These are phyloP conservation scores for Paramisgurnus dabryanus DNA, from an alignment of 2,113 vertebrate genomes.

Conservation along the genomic window DNA sequence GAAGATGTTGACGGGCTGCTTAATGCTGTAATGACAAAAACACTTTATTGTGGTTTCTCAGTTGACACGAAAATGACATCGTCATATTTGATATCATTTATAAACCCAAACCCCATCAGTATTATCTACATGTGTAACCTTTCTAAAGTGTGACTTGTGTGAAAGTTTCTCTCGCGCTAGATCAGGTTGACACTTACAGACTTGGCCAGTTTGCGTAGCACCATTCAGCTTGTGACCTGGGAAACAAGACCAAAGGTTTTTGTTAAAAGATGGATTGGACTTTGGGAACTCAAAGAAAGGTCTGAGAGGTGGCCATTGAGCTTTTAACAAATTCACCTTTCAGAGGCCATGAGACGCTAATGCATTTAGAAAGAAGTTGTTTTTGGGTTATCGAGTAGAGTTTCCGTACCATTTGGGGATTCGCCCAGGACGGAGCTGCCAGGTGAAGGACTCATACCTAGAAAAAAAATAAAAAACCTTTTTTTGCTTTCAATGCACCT, in stretches of 20 bases:
- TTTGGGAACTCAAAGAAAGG: constrained; percentile 3
- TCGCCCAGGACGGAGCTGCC: constrained; percentile 47
- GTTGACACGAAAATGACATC: background rate
- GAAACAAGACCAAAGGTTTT: constrained; percentile 35
- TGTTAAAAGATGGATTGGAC: constrained; percentile 44
- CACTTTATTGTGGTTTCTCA: background rate
- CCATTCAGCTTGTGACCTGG: constrained; percentile 59
- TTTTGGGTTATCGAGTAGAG: constrained; percentile 45
- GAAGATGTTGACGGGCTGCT: constrained; percentile 42
- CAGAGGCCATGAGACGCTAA: constrained; percentile 44
- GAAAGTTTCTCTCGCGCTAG: constrained; percentile 25
- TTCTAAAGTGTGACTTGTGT: constrained; percentile 7
- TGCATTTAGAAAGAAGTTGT: constrained; percentile 37
- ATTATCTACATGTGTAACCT: constrained; percentile 11
- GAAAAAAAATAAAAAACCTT: constrained; percentile 44
- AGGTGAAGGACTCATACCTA: constrained; percentile 54
- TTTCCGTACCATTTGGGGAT: constrained; percentile 57
- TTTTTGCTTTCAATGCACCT: background rate
- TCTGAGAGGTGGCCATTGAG: constrained; percentile 39
- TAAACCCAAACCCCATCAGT: too few relatives aligned
- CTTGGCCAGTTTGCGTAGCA: constrained; percentile 41
- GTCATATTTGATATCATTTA: background rate
- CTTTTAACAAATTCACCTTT: constrained; percentile 45
- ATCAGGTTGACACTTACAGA: constrained; percentile 46
- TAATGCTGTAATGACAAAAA: constrained; percentile 44